These are phyloP conservation scores for Lordiphosa collinella DNA, from an alignment of 1,140 invertebrate species.

Conservation along the genomic window DNA sequence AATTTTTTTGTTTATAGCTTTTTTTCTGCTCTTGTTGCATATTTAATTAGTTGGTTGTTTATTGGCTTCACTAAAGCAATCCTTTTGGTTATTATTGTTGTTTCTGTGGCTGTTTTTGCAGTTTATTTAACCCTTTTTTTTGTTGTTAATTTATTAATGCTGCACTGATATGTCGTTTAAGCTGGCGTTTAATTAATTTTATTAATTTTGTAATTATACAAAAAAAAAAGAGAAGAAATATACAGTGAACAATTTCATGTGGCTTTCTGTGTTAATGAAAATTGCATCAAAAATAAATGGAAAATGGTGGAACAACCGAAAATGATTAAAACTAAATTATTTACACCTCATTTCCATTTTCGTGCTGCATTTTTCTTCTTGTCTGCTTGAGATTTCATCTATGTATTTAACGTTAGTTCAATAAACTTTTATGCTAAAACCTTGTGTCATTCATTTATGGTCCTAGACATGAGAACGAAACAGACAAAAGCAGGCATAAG, in stretches of 20 bases:
- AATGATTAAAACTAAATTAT: not conserved
- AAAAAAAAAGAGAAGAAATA: slow-evolving; percentile 3
- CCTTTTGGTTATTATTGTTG: slow-evolving; percentile 31
- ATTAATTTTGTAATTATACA: slow-evolving; percentile 53
- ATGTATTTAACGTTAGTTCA: slow-evolving; percentile 55
- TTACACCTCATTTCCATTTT: too few relatives aligned
- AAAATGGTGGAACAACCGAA: not conserved
- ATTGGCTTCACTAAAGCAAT: slow-evolving; percentile 35
- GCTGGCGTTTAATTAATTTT: slow-evolving; percentile 73
- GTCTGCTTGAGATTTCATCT: slow-evolving; percentile 14
- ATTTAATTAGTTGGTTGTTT: slow-evolving; percentile 73
- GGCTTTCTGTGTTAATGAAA: slow-evolving; percentile 39
- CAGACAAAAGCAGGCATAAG: slow-evolving; percentile 45
- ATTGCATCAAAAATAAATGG: slow-evolving; percentile 4
- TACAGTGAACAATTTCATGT: slow-evolving; percentile 33
- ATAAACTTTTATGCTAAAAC: slow-evolving; percentile 77
- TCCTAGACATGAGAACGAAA: slow-evolving; percentile 3
- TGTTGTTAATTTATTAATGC: slow-evolving; percentile 65
- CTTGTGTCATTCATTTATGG: slow-evolving; percentile 49
- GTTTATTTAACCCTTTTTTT: slow-evolving; percentile 54
- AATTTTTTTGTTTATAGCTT: slow-evolving; percentile 18
- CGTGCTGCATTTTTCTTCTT: too few relatives aligned
- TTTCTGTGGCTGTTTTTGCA: slow-evolving; percentile 30
- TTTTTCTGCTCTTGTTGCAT: slow-evolving; percentile 37
- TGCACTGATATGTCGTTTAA: slow-evolving; percentile 65